Evolutionary conservation across 2,888 invertebrate species (phyloP), one percentile per base, ranked within the genome.

Genomic region (Panzeria rudis): DNA sequence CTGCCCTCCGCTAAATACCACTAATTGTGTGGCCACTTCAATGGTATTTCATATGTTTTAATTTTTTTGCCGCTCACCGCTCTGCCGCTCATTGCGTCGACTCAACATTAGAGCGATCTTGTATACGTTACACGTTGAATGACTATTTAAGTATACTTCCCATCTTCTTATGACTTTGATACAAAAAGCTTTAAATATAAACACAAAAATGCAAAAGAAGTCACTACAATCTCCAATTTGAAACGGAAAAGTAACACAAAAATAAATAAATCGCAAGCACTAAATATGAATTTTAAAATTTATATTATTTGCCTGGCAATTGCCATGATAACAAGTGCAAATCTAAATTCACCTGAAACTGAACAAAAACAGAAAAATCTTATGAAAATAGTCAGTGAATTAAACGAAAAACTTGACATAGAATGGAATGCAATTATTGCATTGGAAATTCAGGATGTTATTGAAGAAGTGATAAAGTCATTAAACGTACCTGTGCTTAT

Each of bases 341-440:
- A 17, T 17, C 0, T 17, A 50, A 20, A 20, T 7, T 11, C 50
- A 50, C 20, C 15, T 2, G 29, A 35, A 54, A 35, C 25, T 20
- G 20, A 11, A 11, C 15, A 32, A 23, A 38, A 35, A 3, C 23
- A 61, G 3, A 8, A 8, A 9, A 17, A 64, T 25, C 6, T 52
- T 0, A 25, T 17, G 17, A 13, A 50, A 47, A 4, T 69, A 3
- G 35, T 76, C 11, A 64, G 64, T 56, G 62, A 68, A 35, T 69
- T 82, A 25, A 82, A 82, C 35, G 25, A 76, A 15, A 32, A 75
- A 11, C 47, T 82, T 0, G 9, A 76, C 17, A 17, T 64, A n/a
- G 20, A 76, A 56, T 82, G 68, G 69, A 82, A 75, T 75, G n/a
- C 44, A 20, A n/a, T 82, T 25, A 44, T 82, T 23, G 44, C 62